Percentiles rank a stretch among this genome's conserved stretches.
These are phyloP conservation scores for Aplidium turbinatum DNA, from an alignment of 23 tunicate genomes.

Conservation along the genomic window DNA sequence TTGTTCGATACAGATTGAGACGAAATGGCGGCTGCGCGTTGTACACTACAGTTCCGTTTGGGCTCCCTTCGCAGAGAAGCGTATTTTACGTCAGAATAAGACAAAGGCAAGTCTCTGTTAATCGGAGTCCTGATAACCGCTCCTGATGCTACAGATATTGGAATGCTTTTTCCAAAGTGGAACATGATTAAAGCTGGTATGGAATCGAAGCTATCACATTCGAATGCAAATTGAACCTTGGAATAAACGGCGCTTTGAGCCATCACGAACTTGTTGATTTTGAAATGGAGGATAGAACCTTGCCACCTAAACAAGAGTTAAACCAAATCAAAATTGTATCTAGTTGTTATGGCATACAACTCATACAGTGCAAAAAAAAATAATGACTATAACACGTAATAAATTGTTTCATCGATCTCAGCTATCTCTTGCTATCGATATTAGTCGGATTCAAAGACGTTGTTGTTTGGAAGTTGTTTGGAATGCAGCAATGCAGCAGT, in stretches of 20 bases:
- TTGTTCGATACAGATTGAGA: too few relatives aligned
- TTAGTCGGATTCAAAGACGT: too few relatives aligned
- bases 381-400: background rate
- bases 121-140: slow-evolving; percentile 64
- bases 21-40: too few relatives aligned
- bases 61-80: slow-evolving; percentile 40
- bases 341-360: background rate
- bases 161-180: slow-evolving; percentile 49
- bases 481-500: too few relatives aligned
- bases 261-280: slow-evolving; percentile 32
- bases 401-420: too few relatives aligned
- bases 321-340: background rate
- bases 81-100: slow-evolving; percentile 55
- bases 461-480: too few relatives aligned
- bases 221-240: slow-evolving; percentile 43
- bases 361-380: background rate
- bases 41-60: background rate
- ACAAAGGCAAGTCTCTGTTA: slow-evolving; percentile 50
- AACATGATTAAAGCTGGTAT: slow-evolving; percentile 52
- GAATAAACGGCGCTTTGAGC: slow-evolving; percentile 27
- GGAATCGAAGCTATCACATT: slow-evolving; percentile 63
- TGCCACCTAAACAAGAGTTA: slow-evolving; percentile 52
- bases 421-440: too few relatives aligned
- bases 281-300: slow-evolving; percentile 59
- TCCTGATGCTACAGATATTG: slow-evolving; percentile 50